Conservation (phyloP, 2,797 vertebrate genomes). For the Sebastes flavidus region DNA sequence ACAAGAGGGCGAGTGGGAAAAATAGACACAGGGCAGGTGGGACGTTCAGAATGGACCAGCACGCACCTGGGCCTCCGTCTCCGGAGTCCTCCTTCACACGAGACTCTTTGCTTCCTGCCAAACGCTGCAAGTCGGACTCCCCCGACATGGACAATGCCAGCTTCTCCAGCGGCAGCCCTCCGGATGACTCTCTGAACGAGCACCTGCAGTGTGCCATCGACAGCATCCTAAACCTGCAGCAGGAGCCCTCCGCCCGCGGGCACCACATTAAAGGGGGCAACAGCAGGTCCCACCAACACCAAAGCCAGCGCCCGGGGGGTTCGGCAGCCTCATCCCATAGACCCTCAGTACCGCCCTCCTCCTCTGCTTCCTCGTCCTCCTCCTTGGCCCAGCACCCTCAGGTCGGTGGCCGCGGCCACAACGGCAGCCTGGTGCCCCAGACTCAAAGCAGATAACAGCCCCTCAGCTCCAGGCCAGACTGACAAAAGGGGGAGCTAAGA, state of each 20-base stretch:
- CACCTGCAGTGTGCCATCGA: conserved; percentile 97
- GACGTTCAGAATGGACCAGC: conserved; percentile 83
- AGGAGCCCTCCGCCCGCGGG: conserved; percentile 78
- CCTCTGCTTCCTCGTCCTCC: conserved; percentile 77
- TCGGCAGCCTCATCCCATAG: conserved; percentile 78
- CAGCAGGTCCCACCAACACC: conserved; percentile 75
- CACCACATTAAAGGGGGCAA: conserved; percentile 69
- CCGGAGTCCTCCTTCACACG: conserved; percentile 79
- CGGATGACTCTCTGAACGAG: conserved; percentile 91
- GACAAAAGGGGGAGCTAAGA: conserved; percentile 44
- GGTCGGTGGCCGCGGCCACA: conserved; percentile 87
- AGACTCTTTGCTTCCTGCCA: conserved; percentile 88
- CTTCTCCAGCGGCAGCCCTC: conserved; percentile 95
- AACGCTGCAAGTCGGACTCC: conserved; percentile 90
- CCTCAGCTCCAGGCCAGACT: conserved; percentile 63
- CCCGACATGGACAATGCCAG: conserved; percentile 95
- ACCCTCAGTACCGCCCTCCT: conserved; percentile 69
- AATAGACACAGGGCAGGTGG: conserved; percentile 75
- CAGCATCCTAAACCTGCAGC: conserved; percentile 96
- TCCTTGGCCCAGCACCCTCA: conserved; percentile 86
- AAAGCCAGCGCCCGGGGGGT: conserved; percentile 80
- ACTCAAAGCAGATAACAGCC: conserved; percentile 95
- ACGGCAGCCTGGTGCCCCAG: conserved; percentile 91
- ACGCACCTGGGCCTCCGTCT: conserved; percentile 82
- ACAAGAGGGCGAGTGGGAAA: conserved; percentile 75